Evolutionary conservation across 2,113 vertebrate species (phyloP).

Genomic region (Centrocercus urophasianus): DNA sequence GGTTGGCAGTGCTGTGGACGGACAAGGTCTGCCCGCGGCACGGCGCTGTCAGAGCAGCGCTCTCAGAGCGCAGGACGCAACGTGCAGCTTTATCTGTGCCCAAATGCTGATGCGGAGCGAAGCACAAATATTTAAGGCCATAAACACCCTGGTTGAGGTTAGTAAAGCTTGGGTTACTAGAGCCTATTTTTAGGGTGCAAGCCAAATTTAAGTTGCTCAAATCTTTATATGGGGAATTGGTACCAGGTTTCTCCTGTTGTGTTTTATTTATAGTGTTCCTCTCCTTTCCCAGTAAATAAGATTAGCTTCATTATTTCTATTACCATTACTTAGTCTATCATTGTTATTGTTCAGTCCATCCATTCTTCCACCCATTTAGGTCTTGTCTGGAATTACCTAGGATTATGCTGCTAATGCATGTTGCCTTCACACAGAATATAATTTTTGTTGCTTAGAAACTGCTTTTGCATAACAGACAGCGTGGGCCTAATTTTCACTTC

Average conservation of each 20-base stretch:
- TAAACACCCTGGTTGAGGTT: not conserved
- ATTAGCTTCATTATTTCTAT: slow-evolving; percentile 13
- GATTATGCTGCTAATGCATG: slow-evolving; percentile 40
- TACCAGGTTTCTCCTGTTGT: not conserved
- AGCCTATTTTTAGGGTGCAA: not conserved
- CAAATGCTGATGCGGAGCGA: not conserved
- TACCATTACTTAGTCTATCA: not conserved
- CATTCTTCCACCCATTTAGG: not conserved
- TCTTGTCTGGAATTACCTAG: slow-evolving; percentile 47
- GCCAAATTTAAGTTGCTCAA: not conserved
- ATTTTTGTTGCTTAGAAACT: slow-evolving; percentile 70
- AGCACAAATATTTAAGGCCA: not conserved
- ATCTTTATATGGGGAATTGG: not conserved
- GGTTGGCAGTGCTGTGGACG: not conserved
- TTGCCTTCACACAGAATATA: slow-evolving; percentile 8
- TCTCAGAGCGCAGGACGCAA: rapidly evolving
- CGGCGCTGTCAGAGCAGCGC: too few species aligned
- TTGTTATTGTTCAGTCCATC: slow-evolving; percentile 10
- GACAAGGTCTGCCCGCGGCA: too few species aligned
- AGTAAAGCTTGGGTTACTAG: not conserved
- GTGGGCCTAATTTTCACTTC: not conserved
- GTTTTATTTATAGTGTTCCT: slow-evolving; percentile 31
- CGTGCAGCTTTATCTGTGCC: not conserved
- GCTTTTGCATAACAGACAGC: slow-evolving; percentile 45
- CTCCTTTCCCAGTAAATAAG: not conserved